Evolutionary conservation across 2,797 vertebrate genomes (phyloP), one percentile per base, ranked within the genome.

Genomic region (Pseudochromis fuscus): DNA sequence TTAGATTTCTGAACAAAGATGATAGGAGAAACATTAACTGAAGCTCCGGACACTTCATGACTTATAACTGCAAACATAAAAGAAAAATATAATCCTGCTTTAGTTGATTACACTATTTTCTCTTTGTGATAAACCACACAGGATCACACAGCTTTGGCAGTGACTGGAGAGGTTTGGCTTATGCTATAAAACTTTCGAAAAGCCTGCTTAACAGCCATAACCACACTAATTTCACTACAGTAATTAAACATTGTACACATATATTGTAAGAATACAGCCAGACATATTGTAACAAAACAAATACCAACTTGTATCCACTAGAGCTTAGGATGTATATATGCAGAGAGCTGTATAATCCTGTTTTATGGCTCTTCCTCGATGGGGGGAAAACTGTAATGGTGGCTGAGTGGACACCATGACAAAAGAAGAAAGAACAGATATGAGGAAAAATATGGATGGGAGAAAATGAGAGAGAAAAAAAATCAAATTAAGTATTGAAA

Each of bases 41-140:
- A 42, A 55, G 69, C 65, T 65, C 67, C 45, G 44, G 58, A 25
- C 49, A 38, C 35, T 62, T 58, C 24, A 58, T 45, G 44, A 75
- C 27, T 35, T 56, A 35, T 23, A 68, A 30, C 11, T 28, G 16
- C 21, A 33, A 49, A 44, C 42, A 57, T 38, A 12, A 66, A 57
- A 53, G 4, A 55, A 18, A 64, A 52, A 59, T 31, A 60, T 62
- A 45, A 78, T 76, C 55, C 72, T 28, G 28, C 51, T 44, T 35
- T 3, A 38, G 48, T 40, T 40, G 35, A 73, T 71, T 50, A 25
- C 52, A 56, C 12, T 4, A 21, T 52, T 48, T 67, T 44, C n/a
- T 71, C n/a, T 44, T n/a, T 42, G 49, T 31, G 63, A 70, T 52
- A 60, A 45, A 67, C 65, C 59, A 61, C 37, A 21, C 6, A 50